Conservation (phyloP, 2,888 invertebrate genomes). For the Drosophila macrothrix region DNA sequence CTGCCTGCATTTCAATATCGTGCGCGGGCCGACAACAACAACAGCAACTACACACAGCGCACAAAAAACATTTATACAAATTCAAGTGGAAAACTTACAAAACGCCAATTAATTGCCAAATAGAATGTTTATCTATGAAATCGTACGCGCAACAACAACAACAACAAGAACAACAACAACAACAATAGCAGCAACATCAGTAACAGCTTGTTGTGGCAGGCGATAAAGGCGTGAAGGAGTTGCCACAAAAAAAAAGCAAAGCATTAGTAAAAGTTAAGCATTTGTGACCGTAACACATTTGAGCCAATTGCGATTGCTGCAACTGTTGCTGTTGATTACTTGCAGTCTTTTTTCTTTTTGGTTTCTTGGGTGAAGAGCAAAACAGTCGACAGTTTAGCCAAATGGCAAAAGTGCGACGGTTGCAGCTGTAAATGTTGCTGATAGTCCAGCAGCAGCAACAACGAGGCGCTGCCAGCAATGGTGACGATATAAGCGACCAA, state of each 20-base stretch:
- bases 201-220: constrained; percentile 43
- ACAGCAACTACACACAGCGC: constrained; percentile 35
- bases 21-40: constrained; percentile 61
- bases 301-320: constrained; percentile 56
- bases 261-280: constrained; percentile 83
- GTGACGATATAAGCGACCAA: constrained; percentile 76
- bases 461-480: constrained; percentile 61
- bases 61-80: constrained; percentile 74
- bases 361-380: constrained; percentile 42
- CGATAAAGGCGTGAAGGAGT: constrained; percentile 61
- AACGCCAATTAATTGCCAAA: constrained; percentile 84
- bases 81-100: constrained; percentile 80
- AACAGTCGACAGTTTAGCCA: constrained; percentile 52
- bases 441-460: constrained; percentile 39
- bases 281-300: constrained; percentile 81
- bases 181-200: constrained; percentile 26
- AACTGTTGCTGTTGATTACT: constrained; percentile 60
- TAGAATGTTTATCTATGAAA: constrained; percentile 83
- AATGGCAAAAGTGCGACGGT: constrained; percentile 52
- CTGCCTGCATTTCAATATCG: constrained; percentile 82
- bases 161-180: constrained; percentile 6
- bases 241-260: constrained; percentile 33
- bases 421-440: constrained; percentile 24
- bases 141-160: constrained; percentile 62
- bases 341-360: constrained; percentile 35